Evolutionary conservation across 2,113 vertebrate species (phyloP), one percentile per base, ranked within the genome.

Genomic region (Silurus glanis): DNA sequence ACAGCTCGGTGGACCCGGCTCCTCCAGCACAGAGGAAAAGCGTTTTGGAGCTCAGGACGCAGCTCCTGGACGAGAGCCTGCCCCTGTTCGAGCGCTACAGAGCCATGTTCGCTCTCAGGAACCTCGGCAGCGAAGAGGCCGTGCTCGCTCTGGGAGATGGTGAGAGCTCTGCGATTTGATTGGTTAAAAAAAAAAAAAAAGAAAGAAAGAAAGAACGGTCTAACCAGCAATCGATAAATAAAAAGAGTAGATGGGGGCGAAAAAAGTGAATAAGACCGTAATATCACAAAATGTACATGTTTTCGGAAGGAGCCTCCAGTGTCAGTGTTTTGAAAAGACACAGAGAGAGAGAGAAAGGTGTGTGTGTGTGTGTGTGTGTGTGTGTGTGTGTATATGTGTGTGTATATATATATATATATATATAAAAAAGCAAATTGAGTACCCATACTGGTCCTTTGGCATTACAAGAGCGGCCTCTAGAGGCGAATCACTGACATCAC

Each of bases 101-200:
- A 0, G 97, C 98, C 82, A 99, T 99, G 97, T 99, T 99, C 16
- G 97, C 98, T 0, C 93, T 99, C 66, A 93, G 97, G 0, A 96
- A 99, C 9, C 66, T 94, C 0, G 97, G 97, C 2, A 94, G 92
- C 0, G 87, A 92, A 85, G 95, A 95, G 72, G 97, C 97, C 0
- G 97, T 95, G 67, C 93, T 98, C 83, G 97, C 97, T 0, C 94
- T 99, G 64, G 96, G 95, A 0, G 97, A 97, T 0, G 97, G 98
- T 99, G 90, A 74, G 91, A 82, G 13, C 4, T 7, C 23, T 12
- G 8, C 2, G 51, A 25, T 51, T 21, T 19, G 7, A 19, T 72
- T 45, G 8, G 45, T 3, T 19, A 5, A 4, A 13, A 6, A 1
- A 51, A 23, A 25, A 28, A 12, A 55, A 45, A 2, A 17, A 58